Evolutionary conservation across 2,888 invertebrate species (phyloP), one percentile per base, ranked within the genome.

Genomic region (Phyto melanocephala): DNA sequence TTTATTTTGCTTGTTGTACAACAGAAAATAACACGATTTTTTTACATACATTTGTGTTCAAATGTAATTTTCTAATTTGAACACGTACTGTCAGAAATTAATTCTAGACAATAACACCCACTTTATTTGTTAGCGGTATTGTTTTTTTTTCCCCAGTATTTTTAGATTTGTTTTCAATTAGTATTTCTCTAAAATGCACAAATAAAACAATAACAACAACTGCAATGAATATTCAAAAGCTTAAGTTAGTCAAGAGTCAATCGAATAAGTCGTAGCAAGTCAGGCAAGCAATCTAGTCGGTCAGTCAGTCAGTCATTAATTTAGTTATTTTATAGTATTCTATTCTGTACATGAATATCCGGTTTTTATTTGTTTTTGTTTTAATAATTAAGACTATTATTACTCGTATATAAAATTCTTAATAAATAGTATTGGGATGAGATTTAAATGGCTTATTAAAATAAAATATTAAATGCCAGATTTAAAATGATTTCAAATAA

Each of bases 101-200:
- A 67, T 74, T 74, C 67, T 42, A 82, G 79, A 82, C 82, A 82
- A 82, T 79, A 67, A 79, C 79, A 82, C 82, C 82, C 79, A 78
- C 82, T 76, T 56, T 33, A 75, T 63, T 17, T 74, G 63, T 10
- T 54, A 28, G 54, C 42, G 33, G 60, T 13, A 17, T 2, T 33
- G 35, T 33, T 56, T 11, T 33, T 33, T 13, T 35, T 68, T 77
- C 60, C 60, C 54, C 56, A 28, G 3, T 28, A 17, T 33, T 35
- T 33, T 33, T 35, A n/a, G 8, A 37, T 33, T 20, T 65, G n/a
- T 50, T 71, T 50, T 11, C 8, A 28, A 5, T 28, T 28, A 6
- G 3, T 28, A 28, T 28, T 28, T 28, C 28, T 28, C 4, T 28
- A 28, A 28, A 28, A 6, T 28, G 28, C 6, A n/a, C n/a, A 28